phyloP scores from a whole-genome alignment of 2,888 invertebrate genomes.

The Mythimna vitellina region DNA sequence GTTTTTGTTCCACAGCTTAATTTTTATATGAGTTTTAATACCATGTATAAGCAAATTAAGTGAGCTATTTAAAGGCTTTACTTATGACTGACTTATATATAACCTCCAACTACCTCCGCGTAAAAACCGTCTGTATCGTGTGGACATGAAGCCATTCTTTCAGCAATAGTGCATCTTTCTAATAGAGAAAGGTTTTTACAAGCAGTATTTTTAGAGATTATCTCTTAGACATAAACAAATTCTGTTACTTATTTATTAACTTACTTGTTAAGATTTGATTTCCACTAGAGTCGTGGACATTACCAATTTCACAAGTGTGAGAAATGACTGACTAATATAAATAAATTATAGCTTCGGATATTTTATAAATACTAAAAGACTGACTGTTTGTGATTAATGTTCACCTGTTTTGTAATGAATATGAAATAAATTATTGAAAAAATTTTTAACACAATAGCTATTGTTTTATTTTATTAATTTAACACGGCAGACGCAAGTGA shows the following conservation, averaged over 20 bases:
- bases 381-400: conserved; percentile 35
- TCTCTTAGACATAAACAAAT: too few relatives aligned
- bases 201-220: neutral
- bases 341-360: conserved; percentile 7
- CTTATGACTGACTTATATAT: neutral
- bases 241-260: too few relatives aligned
- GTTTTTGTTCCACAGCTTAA: too few relatives aligned
- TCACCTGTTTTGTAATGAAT: conserved; percentile 11
- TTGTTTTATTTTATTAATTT: too few relatives aligned
- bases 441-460: neutral
- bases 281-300: too few relatives aligned
- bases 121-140: neutral
- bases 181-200: neutral
- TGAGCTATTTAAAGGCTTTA: too few relatives aligned
- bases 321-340: conserved; percentile 24
- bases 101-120: neutral
- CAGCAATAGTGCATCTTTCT: neutral
- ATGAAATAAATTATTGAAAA: conserved; percentile 1
- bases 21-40: neutral
- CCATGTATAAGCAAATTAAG: too few relatives aligned
- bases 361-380: conserved; percentile 39
- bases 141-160: neutral
- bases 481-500: too few relatives aligned
- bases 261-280: too few relatives aligned
- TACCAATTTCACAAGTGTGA: too few relatives aligned